Percentiles rank a stretch among this genome's conserved stretches.
These are phyloP conservation scores for Cyphotilapia sp. DNA, from an alignment of 2,113 vertebrate genomes.

Conservation along the genomic window DNA sequence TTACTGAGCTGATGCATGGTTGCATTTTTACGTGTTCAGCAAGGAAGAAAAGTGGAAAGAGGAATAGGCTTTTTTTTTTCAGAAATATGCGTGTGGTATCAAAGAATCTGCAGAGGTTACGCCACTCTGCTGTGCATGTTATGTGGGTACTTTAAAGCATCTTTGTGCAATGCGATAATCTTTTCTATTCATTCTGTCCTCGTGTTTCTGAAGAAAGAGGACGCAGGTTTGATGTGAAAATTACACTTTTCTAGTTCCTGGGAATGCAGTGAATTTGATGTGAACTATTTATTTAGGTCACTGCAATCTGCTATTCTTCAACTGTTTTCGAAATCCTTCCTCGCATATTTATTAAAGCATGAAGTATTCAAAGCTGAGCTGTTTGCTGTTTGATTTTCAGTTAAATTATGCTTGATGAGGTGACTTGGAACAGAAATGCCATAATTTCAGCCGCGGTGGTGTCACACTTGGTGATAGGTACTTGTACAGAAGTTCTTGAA, in stretches of 20 bases:
- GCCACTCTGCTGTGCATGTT: neutral
- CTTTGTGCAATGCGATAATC: neutral
- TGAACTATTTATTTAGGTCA: neutral
- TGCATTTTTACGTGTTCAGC: neutral
- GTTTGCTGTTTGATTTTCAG: neutral
- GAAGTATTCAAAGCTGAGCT: neutral
- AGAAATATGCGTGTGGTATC: neutral
- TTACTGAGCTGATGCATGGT: neutral
- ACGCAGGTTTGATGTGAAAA: neutral
- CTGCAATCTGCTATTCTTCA: neutral
- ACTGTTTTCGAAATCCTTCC: neutral
- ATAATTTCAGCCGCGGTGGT: neutral
- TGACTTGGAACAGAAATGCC: neutral
- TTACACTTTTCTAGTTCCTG: neutral
- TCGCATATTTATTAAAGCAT: neutral
- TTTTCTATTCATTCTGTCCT: neutral
- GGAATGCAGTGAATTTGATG: neutral
- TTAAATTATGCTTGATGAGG: neutral
- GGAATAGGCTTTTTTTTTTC: neutral
- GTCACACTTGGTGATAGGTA: neutral
- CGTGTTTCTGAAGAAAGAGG: neutral
- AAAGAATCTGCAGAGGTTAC: neutral
- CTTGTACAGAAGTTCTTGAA: slow-evolving; percentile 5
- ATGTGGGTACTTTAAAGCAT: neutral
- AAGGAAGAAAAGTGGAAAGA: neutral